phyloP scores from a whole-genome alignment of 2,797 vertebrate species.

The Aulostomus chinensis region DNA sequence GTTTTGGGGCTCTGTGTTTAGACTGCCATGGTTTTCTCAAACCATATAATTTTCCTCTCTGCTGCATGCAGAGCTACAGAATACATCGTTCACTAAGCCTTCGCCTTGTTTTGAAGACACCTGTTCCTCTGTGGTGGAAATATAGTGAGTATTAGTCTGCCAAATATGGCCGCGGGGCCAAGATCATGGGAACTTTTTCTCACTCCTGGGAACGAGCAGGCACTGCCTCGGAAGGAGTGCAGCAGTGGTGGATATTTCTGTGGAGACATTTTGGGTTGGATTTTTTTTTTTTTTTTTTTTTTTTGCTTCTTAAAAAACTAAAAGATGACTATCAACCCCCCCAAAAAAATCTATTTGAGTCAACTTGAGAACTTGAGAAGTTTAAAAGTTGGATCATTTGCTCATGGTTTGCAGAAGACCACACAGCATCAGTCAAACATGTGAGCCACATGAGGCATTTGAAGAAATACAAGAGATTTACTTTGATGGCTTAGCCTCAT shows the following conservation, averaged over 20 bases:
- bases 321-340: too few species aligned
- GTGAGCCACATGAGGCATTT: slow-evolving; percentile 53
- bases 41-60: slow-evolving; percentile 68
- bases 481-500: slow-evolving; percentile 60
- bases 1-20: slow-evolving; percentile 63
- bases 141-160: slow-evolving; percentile 57
- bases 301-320: too few species aligned
- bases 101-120: slow-evolving; percentile 65
- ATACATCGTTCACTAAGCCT: slow-evolving; percentile 43
- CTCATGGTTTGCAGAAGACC: slow-evolving; percentile 18
- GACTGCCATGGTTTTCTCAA: slow-evolving; percentile 65
- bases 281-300: too few species aligned
- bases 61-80: slow-evolving; percentile 44
- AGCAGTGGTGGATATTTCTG: slow-evolving; percentile 32
- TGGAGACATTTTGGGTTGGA: background rate
- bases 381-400: too few species aligned
- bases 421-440: slow-evolving; percentile 29
- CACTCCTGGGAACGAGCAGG: slow-evolving; percentile 52
- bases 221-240: slow-evolving; percentile 12
- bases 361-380: too few species aligned
- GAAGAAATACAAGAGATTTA: slow-evolving; percentile 48
- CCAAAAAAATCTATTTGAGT: too few species aligned
- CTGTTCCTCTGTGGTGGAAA: slow-evolving; percentile 66
- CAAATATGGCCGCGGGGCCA: slow-evolving; percentile 56
- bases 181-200: slow-evolving; percentile 59